Conservation (phyloP, 2,888 invertebrate species). For the Acleris sparsana region DNA sequence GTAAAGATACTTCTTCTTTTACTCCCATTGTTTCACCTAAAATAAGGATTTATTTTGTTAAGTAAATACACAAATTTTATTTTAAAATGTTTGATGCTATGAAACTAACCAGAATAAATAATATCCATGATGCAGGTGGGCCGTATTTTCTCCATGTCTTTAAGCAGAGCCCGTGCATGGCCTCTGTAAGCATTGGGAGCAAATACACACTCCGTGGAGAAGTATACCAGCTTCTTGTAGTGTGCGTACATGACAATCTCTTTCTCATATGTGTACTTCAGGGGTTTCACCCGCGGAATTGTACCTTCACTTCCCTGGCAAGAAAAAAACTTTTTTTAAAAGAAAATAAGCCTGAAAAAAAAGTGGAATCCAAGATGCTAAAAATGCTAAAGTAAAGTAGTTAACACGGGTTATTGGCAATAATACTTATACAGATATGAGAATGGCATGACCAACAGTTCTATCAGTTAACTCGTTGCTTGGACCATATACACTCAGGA, state of each 20-base stretch:
- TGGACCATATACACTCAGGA: too few species aligned
- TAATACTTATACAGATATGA: too few species aligned
- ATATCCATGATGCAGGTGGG: slow-evolving; percentile 97
- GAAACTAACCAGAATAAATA: slow-evolving; percentile 90
- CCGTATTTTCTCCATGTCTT: slow-evolving; percentile 97
- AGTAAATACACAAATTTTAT: neutral
- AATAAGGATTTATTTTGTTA: slow-evolving; percentile 43
- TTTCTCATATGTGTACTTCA: slow-evolving; percentile 99
- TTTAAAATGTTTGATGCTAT: neutral
- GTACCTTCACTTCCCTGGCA: slow-evolving; percentile 89
- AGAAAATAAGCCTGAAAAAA: too few species aligned
- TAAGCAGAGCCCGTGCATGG: slow-evolving; percentile 94
- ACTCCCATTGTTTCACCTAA: slow-evolving; percentile 92
- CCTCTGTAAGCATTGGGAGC: slow-evolving; percentile 99
- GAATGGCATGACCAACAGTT: too few species aligned
- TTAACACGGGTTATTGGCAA: too few species aligned
- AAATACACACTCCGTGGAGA: slow-evolving; percentile 99
- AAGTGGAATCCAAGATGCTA: too few species aligned
- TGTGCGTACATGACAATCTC: slow-evolving; percentile 99
- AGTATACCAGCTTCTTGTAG: slow-evolving; percentile 97
- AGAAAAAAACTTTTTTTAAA: slow-evolving; percentile 34
- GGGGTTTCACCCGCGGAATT: slow-evolving; percentile 96
- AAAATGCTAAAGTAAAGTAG: too few species aligned
- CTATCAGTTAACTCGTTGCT: too few species aligned
- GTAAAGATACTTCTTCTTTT: slow-evolving; percentile 92